Percentiles rank a stretch among this genome's conserved stretches.
Evolutionary conservation across 2,113 vertebrate species (phyloP).

Genomic region (Carassius gibelio): DNA sequence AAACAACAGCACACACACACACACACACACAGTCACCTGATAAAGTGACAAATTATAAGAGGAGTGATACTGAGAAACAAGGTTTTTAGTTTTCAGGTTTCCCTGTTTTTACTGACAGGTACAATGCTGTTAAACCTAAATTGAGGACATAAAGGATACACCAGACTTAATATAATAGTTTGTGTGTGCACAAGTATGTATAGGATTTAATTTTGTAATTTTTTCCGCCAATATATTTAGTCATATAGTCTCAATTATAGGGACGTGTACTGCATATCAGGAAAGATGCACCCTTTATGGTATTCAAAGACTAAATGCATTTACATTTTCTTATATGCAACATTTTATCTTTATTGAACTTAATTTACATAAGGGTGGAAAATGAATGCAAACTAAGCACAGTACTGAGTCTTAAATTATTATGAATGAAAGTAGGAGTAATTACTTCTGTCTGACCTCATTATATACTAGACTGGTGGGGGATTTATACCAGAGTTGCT

Average conservation of each 20-base stretch:
- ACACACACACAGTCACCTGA: background rate
- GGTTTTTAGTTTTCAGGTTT: background rate
- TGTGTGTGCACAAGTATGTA: no score
- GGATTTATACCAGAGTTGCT: background rate
- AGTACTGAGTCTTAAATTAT: background rate
- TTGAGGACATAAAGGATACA: background rate
- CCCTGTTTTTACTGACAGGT: background rate
- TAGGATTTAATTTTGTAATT: background rate
- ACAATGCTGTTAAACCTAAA: background rate
- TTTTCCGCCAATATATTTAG: background rate
- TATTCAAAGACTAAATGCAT: background rate
- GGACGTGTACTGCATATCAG: background rate
- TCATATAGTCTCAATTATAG: background rate
- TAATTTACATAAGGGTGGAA: background rate
- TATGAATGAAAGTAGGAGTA: background rate
- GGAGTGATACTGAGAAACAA: background rate
- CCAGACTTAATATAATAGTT: no score
- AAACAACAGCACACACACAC: background rate
- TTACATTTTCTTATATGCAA: background rate
- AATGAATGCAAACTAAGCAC: background rate
- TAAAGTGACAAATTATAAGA: background rate
- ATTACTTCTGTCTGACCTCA: constrained; percentile 12
- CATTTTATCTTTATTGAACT: background rate
- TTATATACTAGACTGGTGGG: background rate
- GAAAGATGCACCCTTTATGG: background rate